Percentiles rank a stretch among this genome's conserved stretches.
These are phyloP conservation scores for Heliconius hermathena DNA, from an alignment of 1,140 invertebrate species.

Conservation along the genomic window DNA sequence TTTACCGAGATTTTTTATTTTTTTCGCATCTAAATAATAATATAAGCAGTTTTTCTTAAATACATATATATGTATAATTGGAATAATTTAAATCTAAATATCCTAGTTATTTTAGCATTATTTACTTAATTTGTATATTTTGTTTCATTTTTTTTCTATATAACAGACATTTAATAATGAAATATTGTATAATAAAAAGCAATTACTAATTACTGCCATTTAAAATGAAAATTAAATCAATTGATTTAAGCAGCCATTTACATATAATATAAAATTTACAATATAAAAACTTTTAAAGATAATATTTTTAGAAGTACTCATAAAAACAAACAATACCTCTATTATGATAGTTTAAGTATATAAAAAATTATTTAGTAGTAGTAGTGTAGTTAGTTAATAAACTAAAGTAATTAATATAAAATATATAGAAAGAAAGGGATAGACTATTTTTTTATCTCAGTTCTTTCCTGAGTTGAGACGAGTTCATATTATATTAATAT, in stretches of 20 bases:
- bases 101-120: background rate
- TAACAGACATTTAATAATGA: background rate
- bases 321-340: background rate
- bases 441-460: too few species aligned
- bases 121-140: background rate
- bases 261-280: too few species aligned
- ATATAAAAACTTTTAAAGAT: background rate
- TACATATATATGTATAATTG: background rate
- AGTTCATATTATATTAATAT: too few species aligned
- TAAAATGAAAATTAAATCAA: background rate
- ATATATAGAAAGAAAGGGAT: background rate
- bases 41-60: background rate
- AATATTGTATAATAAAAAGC: slow-evolving; percentile 9
- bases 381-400: too few species aligned
- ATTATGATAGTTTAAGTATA: background rate
- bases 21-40: background rate
- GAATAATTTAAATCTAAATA: background rate
- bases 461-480: too few species aligned
- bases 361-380: too few species aligned
- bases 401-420: background rate
- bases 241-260: background rate
- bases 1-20: background rate
- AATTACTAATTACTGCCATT: background rate
- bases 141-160: background rate
- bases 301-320: background rate